Evolutionary conservation across 1,140 invertebrate genomes (phyloP).

Genomic region (Bemisia tabaci): DNA sequence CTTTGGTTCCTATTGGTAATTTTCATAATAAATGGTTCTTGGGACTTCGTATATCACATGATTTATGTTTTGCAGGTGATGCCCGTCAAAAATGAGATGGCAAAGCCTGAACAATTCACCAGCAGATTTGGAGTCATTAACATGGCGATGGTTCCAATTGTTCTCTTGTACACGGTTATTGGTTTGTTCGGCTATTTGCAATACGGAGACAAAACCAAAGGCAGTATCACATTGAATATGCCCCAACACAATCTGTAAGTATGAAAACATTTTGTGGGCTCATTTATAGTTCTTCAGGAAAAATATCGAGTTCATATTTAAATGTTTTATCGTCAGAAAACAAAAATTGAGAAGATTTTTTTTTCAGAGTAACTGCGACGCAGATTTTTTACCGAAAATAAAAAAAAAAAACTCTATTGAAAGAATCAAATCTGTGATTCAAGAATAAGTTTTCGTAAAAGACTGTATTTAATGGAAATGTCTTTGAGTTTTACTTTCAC

Average conservation of each 20-base stretch:
- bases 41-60: too few species aligned
- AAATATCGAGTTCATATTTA: too few species aligned
- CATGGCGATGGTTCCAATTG: conserved; percentile 33
- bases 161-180: conserved; percentile 32
- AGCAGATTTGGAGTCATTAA: conserved; percentile 35
- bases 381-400: conserved; percentile 5
- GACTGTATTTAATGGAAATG: too few species aligned
- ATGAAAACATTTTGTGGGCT: conserved; percentile 15
- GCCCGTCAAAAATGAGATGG: conserved; percentile 39
- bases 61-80: conserved; percentile 34
- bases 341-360: too few species aligned
- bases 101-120: conserved; percentile 30
- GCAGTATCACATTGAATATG: conserved; percentile 30
- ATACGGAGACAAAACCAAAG: conserved; percentile 31
- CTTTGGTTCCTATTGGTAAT: too few species aligned
- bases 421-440: neutral
- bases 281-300: too few species aligned
- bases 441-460: too few species aligned
- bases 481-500: too few species aligned
- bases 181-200: conserved; percentile 40
- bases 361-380: neutral
- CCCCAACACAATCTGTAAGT: conserved; percentile 25
- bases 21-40: too few species aligned
- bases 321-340: too few species aligned
- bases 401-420: neutral